A percentile compares a stretch with the other conserved stretches of the same genome.
Conservation (phyloP, 1,140 invertebrate species). For the Hycleus phaleratus region DNA sequence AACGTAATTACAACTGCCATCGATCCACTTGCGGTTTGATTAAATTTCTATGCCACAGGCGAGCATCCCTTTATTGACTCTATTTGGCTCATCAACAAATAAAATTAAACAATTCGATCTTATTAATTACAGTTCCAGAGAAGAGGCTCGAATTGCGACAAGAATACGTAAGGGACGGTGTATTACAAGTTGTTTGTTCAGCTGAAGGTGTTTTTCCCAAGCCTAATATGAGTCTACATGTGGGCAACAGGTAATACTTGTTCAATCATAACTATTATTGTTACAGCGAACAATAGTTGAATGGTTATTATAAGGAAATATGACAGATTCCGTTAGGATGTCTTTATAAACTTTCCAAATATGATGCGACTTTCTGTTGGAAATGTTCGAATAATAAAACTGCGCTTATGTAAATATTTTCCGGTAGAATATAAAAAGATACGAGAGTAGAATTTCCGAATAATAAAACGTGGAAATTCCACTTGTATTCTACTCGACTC, state of each 20-base stretch:
- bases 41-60: too few species aligned
- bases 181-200: conserved; percentile 46
- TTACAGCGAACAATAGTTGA: too few species aligned
- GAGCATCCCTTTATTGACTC: too few species aligned
- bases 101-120: too few species aligned
- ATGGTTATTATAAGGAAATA: not conserved
- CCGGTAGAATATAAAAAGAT: not conserved
- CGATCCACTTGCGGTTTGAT: too few species aligned
- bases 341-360: too few species aligned
- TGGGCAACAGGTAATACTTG: conserved; percentile 41
- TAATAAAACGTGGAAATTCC: not conserved
- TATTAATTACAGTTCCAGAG: conserved; percentile 43
- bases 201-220: conserved; percentile 48
- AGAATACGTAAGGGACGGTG: conserved; percentile 40
- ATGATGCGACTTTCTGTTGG: not conserved
- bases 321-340: not conserved
- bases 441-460: not conserved
- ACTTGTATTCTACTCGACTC: not conserved
- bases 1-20: too few species aligned
- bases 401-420: not conserved
- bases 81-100: too few species aligned
- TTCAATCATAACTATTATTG: not conserved
- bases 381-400: not conserved
- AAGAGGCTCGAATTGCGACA: conserved; percentile 45
- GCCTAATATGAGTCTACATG: conserved; percentile 46